Evolutionary conservation across 2,113 vertebrate genomes (phyloP), one percentile per base, ranked within the genome.

Genomic region (Colaptes auratus): DNA sequence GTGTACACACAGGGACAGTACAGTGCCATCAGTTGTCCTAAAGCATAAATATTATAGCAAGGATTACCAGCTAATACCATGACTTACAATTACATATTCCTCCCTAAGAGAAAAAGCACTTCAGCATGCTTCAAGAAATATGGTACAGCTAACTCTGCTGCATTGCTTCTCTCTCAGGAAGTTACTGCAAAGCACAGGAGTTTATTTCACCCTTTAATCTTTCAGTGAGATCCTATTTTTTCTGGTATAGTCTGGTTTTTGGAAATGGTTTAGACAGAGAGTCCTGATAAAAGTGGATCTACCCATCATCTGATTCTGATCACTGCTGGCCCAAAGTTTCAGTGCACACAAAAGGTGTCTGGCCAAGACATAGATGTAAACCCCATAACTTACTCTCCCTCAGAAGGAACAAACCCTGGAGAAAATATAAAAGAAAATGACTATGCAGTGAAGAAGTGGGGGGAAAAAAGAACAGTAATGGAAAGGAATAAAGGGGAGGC

Each of bases 61-160:
- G 78, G 59, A 95, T 94, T 95, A 86, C 36, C 39, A 89, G 14
- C 44, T 96, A 88, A 85, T 89, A 53, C n/a, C 20, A 85, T 82
- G 76, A n/a, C 3, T 58, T 70, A 48, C 9, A 76, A 77, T 86
- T 94, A 80, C 3, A 42, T 77, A 52, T 73, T 82, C 35, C 27
- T 85, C 85, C 75, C 56, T 65, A 24, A 79, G n/a, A 87, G 46
- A n/a, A 58, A 86, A 93, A 94, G 3, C 10, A 30, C 33, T 53
- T 20, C 7, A 30, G 65, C 52, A 19, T 42, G 52, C 64, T 82
- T 90, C 27, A 59, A 75, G 46, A 77, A 76, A 82, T 35, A 15
- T 19, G 12, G n/a, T 18, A 25, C 15, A 60, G 52, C 12, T 89
- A 52, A 75, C 50, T 31, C 27, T 16, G 9, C 82, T 20, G 3